A percentile compares a stretch with the other conserved stretches of the same genome.
Evolutionary conservation across 1,140 invertebrate genomes (phyloP).

Genomic region (Diuraphis noxia): DNA sequence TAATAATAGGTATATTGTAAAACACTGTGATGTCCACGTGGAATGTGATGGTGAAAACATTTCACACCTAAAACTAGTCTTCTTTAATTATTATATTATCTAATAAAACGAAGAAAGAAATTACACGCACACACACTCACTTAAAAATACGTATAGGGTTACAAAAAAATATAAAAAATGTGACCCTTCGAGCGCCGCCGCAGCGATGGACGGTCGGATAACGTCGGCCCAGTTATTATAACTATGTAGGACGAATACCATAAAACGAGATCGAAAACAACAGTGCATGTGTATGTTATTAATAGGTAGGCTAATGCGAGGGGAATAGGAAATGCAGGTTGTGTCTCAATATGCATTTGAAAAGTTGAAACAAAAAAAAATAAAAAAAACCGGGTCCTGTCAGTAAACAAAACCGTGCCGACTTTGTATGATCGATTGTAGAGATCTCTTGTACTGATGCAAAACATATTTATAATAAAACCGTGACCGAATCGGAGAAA

Average conservation of each 20-base stretch:
- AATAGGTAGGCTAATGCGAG: conserved; percentile 41
- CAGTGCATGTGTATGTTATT: background rate
- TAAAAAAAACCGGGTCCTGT: conserved; percentile 30
- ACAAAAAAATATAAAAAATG: background rate
- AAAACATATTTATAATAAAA: conserved; percentile 6
- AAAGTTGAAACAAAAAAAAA: background rate
- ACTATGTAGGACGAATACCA: conserved; percentile 31
- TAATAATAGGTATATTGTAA: background rate
- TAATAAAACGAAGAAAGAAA: conserved; percentile 33
- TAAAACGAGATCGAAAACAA: conserved; percentile 39
- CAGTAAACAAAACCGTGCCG: background rate
- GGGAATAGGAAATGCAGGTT: conserved; percentile 24
- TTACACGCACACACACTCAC: background rate
- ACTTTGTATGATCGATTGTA: conserved; percentile 44
- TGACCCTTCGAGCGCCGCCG: conserved; percentile 24
- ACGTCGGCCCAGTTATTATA: conserved; percentile 36
- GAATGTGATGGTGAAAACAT: conserved; percentile 43
- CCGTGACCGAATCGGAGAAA: background rate
- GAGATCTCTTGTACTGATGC: conserved; percentile 30
- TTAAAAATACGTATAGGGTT: conserved; percentile 2
- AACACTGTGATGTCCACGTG: background rate
- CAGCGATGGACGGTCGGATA: conserved; percentile 17
- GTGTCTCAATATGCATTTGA: background rate
- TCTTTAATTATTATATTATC: conserved; percentile 32
- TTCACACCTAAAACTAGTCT: conserved; percentile 29